Conservation (phyloP, 2,888 invertebrate genomes). For the Archips xylosteana region DNA sequence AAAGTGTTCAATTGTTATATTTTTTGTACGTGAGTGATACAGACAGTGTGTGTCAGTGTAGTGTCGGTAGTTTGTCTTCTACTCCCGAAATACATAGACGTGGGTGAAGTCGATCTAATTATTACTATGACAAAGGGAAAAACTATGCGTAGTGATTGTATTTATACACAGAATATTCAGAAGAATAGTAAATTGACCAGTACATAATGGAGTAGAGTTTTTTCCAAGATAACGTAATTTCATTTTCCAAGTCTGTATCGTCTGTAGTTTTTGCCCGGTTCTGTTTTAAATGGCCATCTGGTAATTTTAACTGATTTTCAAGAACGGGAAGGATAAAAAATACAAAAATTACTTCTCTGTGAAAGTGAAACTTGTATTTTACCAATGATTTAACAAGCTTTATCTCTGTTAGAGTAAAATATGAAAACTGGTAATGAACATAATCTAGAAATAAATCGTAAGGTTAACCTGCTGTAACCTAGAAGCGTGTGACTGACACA, state of each 20-base stretch:
- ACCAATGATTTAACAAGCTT: background rate
- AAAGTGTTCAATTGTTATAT: background rate
- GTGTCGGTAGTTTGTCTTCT: background rate
- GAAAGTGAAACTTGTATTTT: background rate
- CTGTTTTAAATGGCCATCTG: no score
- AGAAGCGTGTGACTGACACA: constrained; percentile 64
- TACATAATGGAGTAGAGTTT: no score
- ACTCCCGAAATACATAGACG: background rate
- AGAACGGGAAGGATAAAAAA: no score
- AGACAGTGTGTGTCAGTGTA: background rate
- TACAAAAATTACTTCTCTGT: no score
- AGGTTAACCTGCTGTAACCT: constrained; percentile 57
- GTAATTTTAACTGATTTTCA: no score
- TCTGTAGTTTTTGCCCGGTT: no score
- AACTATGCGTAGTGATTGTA: background rate
- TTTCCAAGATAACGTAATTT: no score
- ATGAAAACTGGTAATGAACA: constrained; percentile 4
- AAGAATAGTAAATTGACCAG: no score
- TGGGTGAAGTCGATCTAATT: background rate
- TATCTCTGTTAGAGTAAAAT: background rate
- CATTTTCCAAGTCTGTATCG: no score
- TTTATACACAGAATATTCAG: no score
- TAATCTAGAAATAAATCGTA: constrained; percentile 38
- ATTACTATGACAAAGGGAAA: background rate
- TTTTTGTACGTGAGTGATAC: background rate